Evolutionary conservation across 2,888 invertebrate genomes (phyloP).

Genomic region (Syrphus vitripennis): DNA sequence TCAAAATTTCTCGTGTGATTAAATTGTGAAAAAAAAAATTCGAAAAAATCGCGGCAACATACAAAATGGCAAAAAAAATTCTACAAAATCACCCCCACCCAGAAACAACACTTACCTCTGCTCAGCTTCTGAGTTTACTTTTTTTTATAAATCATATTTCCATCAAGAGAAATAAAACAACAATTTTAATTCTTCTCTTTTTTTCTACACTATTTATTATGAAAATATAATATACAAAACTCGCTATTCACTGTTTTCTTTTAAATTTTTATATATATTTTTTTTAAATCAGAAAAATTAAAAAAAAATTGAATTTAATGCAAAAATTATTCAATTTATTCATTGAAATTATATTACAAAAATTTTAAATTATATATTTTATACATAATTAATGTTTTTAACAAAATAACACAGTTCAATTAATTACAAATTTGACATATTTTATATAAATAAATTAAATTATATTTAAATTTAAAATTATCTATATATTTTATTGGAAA

Average conservation of each 20-base stretch:
- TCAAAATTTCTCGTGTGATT: no score
- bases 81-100: no score
- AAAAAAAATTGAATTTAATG: conserved; percentile 31
- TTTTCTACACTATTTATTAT: conserved; percentile 78
- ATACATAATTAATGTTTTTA: no score
- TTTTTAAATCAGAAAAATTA: conserved; percentile 49
- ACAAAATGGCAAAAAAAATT: no score
- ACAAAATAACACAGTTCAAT: not conserved
- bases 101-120: not conserved
- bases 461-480: not conserved
- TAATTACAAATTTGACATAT: not conserved
- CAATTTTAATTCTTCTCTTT: conserved; percentile 70
- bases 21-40: no score
- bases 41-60: no score
- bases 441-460: not conserved
- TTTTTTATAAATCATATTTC: not conserved
- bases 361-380: no score
- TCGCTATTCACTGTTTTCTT: conserved; percentile 75
- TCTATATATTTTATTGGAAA: not conserved
- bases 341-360: not conserved
- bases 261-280: conserved; percentile 65
- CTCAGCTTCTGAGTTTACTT: no score
- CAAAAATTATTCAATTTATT: not conserved
- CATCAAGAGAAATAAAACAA: conserved; percentile 35
- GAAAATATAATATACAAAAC: conserved; percentile 79